Conservation (phyloP, 2,888 invertebrate species). For the Sycophila texana region DNA sequence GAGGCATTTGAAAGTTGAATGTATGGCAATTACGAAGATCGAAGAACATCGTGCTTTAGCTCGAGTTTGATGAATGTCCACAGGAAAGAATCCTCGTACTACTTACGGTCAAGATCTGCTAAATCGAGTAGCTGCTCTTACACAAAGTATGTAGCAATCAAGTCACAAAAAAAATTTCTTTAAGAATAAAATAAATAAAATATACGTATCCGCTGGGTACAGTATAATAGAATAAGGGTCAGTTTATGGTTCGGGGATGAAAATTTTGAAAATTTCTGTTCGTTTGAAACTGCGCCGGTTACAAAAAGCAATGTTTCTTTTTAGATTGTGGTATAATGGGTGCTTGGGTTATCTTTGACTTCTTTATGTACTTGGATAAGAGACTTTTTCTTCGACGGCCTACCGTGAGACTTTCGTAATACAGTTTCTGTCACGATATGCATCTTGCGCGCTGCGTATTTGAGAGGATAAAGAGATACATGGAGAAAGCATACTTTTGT, state of each 20-base stretch:
- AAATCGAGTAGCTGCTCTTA: slow-evolving; percentile 76
- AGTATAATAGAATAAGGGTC: not conserved
- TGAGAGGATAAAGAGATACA: not conserved
- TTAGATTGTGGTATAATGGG: slow-evolving; percentile 40
- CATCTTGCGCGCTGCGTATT: not conserved
- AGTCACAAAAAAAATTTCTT: slow-evolving; percentile 17
- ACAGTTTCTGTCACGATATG: slow-evolving; percentile 7
- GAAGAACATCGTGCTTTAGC: slow-evolving; percentile 33
- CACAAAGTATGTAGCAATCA: slow-evolving; percentile 75
- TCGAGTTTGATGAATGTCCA: slow-evolving; percentile 66
- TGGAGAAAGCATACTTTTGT: slow-evolving; percentile 13
- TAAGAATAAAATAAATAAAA: not conserved
- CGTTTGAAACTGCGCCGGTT: slow-evolving; percentile 16
- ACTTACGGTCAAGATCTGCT: slow-evolving; percentile 77
- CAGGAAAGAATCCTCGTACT: slow-evolving; percentile 73
- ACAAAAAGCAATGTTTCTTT: slow-evolving; percentile 29
- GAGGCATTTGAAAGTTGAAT: no score
- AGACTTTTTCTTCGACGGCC: slow-evolving; percentile 27
- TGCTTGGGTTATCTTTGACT: slow-evolving; percentile 50
- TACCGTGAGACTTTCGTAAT: slow-evolving; percentile 37
- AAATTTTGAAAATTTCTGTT: no score
- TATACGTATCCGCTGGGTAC: not conserved
- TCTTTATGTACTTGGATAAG: slow-evolving; percentile 38
- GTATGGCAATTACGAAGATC: slow-evolving; percentile 2
- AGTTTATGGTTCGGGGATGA: slow-evolving; percentile 20